Evolutionary conservation across 2,113 vertebrate genomes (phyloP).

Genomic region (Sylvilagus bachmani): DNA sequence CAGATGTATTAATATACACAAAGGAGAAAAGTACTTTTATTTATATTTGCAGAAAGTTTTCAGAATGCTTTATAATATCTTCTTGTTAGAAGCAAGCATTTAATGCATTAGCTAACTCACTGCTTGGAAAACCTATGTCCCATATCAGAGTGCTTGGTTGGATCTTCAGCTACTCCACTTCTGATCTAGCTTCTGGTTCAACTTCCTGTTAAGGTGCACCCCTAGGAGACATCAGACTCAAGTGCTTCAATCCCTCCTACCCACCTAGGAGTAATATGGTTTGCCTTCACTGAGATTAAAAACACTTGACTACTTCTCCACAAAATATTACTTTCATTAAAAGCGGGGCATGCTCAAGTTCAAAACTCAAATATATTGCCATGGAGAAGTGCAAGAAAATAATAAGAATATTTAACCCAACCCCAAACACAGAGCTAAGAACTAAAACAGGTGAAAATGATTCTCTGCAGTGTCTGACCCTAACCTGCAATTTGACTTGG

Average conservation of each 20-base stretch:
- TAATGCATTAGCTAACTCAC: no score
- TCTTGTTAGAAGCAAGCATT: neutral
- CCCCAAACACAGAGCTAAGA: neutral
- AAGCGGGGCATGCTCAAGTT: neutral
- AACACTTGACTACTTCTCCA: neutral
- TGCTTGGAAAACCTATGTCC: no score
- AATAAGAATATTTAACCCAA: neutral
- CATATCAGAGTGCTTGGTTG: no score
- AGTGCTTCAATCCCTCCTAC: no score
- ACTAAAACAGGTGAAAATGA: neutral
- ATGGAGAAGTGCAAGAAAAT: neutral
- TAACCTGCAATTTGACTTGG: neutral
- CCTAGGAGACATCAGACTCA: no score
- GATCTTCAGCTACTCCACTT: no score
- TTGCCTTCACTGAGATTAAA: neutral
- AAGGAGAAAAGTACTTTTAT: conserved; percentile 19
- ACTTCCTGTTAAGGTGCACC: no score
- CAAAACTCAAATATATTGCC: neutral
- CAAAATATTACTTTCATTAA: neutral
- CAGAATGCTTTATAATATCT: neutral
- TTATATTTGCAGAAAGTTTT: neutral
- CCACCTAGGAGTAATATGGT: neutral
- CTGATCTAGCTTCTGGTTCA: no score
- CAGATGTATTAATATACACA: neutral
- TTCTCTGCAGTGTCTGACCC: neutral